These are phyloP conservation scores for Chamaetylas fuelleborni DNA, from an alignment of 2,113 vertebrate species.

Conservation along the genomic window DNA sequence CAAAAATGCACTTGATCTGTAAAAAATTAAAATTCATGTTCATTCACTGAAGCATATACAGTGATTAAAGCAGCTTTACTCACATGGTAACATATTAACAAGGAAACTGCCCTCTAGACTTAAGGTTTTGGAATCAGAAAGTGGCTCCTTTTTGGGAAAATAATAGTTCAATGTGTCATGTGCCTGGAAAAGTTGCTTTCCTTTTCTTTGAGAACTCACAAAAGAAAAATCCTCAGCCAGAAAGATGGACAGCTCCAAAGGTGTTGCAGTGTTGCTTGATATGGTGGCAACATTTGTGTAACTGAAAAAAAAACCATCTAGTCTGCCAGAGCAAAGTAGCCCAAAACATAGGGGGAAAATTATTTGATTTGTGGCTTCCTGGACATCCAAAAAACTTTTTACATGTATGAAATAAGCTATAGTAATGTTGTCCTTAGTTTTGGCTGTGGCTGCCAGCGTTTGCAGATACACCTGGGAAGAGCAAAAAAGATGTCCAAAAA, in stretches of 20 bases:
- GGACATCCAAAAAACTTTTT: neutral
- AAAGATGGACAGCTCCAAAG: neutral
- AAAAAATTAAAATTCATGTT: neutral
- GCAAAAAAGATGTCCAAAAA: neutral
- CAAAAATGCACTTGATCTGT: neutral
- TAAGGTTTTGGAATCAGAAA: neutral
- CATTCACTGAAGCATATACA: neutral
- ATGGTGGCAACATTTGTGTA: neutral
- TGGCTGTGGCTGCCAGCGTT: neutral
- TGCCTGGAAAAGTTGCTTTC: neutral
- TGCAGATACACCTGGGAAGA: neutral
- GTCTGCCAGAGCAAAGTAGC: neutral
- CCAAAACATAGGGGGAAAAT: neutral
- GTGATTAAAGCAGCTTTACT: neutral
- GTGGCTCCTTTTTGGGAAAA: neutral
- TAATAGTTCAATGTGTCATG: neutral
- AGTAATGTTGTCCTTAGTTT: neutral
- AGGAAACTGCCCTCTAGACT: neutral
- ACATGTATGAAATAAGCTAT: neutral
- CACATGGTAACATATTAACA: neutral
- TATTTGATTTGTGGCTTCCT: neutral
- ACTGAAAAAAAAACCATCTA: neutral
- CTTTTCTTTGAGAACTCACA: neutral
- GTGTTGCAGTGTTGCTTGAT: neutral
- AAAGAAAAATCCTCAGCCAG: neutral